phyloP scores from a whole-genome alignment of 2,797 vertebrate species.

The Phoxinus dragarum region DNA sequence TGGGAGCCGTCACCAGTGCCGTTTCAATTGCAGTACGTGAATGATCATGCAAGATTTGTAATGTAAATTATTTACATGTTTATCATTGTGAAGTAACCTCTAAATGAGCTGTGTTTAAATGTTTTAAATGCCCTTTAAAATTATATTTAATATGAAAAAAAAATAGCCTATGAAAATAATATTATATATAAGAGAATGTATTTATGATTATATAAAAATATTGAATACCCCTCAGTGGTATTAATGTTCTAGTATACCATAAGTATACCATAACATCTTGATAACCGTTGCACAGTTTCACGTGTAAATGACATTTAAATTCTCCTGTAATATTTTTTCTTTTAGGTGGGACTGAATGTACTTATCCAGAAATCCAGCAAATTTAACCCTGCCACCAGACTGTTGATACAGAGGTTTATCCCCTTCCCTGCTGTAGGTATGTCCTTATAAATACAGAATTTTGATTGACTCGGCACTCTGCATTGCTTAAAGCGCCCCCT shows the following conservation, averaged over 20 bases:
- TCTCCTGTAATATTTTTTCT: slow-evolving; percentile 32
- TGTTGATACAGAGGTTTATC: slow-evolving; percentile 94
- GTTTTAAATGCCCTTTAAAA: background rate
- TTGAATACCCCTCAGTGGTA: background rate
- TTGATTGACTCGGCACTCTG: background rate
- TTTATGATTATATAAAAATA: background rate
- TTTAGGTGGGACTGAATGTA: slow-evolving; percentile 94
- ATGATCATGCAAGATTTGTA: background rate
- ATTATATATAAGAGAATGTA: background rate
- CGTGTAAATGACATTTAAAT: background rate
- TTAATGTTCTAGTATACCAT: background rate
- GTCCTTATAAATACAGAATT: slow-evolving; percentile 22
- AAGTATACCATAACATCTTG: background rate
- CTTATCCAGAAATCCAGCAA: slow-evolving; percentile 93
- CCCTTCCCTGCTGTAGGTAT: slow-evolving; percentile 95
- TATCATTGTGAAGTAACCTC: background rate
- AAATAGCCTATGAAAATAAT: background rate
- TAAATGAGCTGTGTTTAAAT: background rate
- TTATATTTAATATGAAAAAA: background rate
- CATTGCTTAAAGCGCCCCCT: slow-evolving; percentile 29
- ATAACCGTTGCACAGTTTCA: background rate
- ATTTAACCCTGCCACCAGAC: slow-evolving; percentile 90
- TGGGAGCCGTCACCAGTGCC: slow-evolving; percentile 93
- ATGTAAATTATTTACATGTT: background rate
- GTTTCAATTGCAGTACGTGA: slow-evolving; percentile 95